phyloP scores from a whole-genome alignment of 2,113 vertebrate genomes.

The Micromys minutus region DNA sequence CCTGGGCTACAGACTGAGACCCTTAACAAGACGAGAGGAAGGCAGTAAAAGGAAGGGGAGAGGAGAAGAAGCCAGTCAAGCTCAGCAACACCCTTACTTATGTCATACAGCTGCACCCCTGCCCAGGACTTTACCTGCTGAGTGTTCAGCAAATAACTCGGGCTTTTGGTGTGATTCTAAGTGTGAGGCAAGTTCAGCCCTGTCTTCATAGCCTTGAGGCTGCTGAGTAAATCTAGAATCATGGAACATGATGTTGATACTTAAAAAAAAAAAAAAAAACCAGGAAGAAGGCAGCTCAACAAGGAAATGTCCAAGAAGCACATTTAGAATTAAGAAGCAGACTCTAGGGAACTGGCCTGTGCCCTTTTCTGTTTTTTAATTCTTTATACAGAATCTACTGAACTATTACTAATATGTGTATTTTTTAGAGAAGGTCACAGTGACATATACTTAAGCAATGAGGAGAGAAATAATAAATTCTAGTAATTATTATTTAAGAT shows the following conservation, averaged over 20 bases:
- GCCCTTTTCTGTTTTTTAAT: not conserved
- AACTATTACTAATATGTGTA: not conserved
- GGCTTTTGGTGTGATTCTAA: constrained; percentile 40
- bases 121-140: constrained; percentile 8
- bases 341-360: not conserved
- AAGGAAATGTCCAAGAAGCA: constrained; percentile 57
- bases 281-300: not conserved
- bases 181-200: constrained; percentile 60
- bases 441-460: not conserved
- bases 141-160: constrained; percentile 38
- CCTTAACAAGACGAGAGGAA: not conserved
- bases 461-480: not conserved
- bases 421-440: constrained; percentile 19
- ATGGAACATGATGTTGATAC: not conserved
- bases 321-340: constrained; percentile 48
- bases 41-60: too few relatives aligned
- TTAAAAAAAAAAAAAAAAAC: not conserved
- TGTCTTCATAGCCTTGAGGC: constrained; percentile 70
- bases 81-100: not conserved
- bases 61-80: not conserved
- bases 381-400: constrained; percentile 52
- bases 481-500: constrained; percentile 20
- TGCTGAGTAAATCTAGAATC: constrained; percentile 60
- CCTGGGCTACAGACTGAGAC: not conserved
- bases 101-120: not conserved